Evolutionary conservation across 1,140 invertebrate species (phyloP), one percentile per base, ranked within the genome.

Genomic region (Nautilus pompilius): DNA sequence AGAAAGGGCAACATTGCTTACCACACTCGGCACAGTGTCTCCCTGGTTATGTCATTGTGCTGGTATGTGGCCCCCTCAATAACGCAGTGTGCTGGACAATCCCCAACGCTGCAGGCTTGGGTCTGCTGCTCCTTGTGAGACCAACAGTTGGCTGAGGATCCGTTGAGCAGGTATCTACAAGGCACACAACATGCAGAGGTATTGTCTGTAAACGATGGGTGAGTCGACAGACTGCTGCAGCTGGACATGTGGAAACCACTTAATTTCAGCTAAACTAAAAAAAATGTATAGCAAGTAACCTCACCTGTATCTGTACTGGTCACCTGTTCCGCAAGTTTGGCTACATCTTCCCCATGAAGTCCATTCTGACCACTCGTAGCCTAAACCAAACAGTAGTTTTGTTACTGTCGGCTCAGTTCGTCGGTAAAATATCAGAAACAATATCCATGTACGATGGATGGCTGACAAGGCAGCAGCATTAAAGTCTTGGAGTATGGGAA

Each of bases 11-110:
- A n/a, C n/a, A n/a, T n/a, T n/a, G n/a, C 49, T 53, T 53, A 53
- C 49, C 49, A 53, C 17, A 53, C 49, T 53, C 29, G 49, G 20
- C 49, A 53, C 17, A 28, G 24, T 3, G 26, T 5, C 29, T 53
- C 49, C 29, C 49, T 53, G 15, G 17, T 53, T 53, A 28, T 53
- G 26, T 53, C 49, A 53, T 53, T 53, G 49, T 53, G 26, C 15
- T 53, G 29, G 29, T 53, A 53, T 28, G 29, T 28, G 15, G 26
- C 29, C 4, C 49, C 49, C 26, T 26, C 17, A 20, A 53, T 20
- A 8, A 8, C 15, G 26, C 49, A 53, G 29, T 53, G 24, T 8
- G 49, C 24, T 8, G 49, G 49, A 53, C 49, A 53, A 28, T 53
- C 29, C 26, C 29, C 29, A 17, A 20, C 3, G 26, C 29, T 8